Percentiles rank a stretch among this genome's conserved stretches.
These are phyloP conservation scores for Hipposideros armiger DNA, from an alignment of 2,113 vertebrate genomes.

Conservation along the genomic window DNA sequence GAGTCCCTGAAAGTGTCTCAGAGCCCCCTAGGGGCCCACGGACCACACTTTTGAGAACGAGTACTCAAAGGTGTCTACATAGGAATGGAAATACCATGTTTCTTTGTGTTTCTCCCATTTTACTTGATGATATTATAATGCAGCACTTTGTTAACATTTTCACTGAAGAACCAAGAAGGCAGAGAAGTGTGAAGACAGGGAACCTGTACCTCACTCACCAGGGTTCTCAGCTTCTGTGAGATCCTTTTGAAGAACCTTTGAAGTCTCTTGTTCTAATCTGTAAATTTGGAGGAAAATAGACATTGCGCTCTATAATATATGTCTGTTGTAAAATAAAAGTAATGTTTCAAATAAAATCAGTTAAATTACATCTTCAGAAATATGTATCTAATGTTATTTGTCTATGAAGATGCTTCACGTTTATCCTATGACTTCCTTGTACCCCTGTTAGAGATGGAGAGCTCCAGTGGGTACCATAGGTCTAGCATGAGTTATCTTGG, in stretches of 20 bases:
- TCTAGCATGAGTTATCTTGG: neutral
- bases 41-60: neutral
- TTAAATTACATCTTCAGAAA: neutral
- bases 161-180: neutral
- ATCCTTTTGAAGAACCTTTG: slow-evolving; percentile 16
- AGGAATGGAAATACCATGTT: neutral
- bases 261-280: neutral
- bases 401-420: neutral
- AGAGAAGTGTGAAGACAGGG: neutral
- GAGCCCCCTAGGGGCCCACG: neutral
- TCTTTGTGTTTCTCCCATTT: neutral
- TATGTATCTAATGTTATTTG: neutral
- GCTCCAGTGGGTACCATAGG: rapidly evolving
- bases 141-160: neutral
- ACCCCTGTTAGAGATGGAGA: neutral
- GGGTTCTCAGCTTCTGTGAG: neutral
- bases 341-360: slow-evolving; percentile 12
- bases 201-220: neutral
- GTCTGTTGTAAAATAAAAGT: slow-evolving; percentile 18
- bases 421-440: neutral
- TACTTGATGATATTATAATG: neutral
- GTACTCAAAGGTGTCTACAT: neutral
- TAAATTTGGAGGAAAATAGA: neutral
- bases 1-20: neutral
- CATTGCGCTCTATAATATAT: neutral